These are phyloP conservation scores for Pelagia noctiluca DNA, from an alignment of 30 jellyfish, hydroid and myxozoan species.

Conservation along the genomic window DNA sequence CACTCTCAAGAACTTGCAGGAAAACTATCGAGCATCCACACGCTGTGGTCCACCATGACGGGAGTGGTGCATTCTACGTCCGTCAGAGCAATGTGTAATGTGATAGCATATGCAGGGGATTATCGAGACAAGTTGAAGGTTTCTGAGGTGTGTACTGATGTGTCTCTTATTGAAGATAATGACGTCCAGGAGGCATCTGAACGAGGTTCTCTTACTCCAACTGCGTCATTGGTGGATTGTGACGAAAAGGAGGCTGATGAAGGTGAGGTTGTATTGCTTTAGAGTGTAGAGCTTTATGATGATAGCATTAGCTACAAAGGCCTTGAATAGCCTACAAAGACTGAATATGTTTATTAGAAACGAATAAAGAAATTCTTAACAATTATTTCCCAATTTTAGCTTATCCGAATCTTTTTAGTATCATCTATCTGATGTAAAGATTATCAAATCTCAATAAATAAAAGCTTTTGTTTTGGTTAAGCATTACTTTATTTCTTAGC, in stretches of 20 bases:
- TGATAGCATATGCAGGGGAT: constrained; percentile 68
- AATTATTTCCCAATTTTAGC: no score
- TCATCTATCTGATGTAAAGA: no score
- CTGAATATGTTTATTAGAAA: no score
- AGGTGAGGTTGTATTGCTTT: no score
- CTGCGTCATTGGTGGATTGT: not conserved
- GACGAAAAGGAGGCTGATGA: not conserved
- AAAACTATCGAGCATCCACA: constrained; percentile 1
- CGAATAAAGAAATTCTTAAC: no score
- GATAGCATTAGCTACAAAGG: no score
- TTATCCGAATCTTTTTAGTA: no score
- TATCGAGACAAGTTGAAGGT: constrained; percentile 21
- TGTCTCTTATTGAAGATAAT: not conserved
- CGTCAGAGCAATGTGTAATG: constrained; percentile 16
- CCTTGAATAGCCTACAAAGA: no score
- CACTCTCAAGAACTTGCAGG: constrained; percentile 46
- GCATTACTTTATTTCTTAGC: no score
- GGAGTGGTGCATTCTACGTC: constrained; percentile 29
- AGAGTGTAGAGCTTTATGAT: no score
- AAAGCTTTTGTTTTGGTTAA: no score
- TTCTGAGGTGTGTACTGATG: not conserved
- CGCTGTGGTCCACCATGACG: constrained; percentile 46
- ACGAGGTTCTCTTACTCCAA: not conserved
- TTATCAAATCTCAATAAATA: no score
- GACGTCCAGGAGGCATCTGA: constrained; percentile 13